A percentile compares a stretch with the other conserved stretches of the same genome.
Evolutionary conservation across 2,888 invertebrate species (phyloP).

Genomic region (Villa cingulata): DNA sequence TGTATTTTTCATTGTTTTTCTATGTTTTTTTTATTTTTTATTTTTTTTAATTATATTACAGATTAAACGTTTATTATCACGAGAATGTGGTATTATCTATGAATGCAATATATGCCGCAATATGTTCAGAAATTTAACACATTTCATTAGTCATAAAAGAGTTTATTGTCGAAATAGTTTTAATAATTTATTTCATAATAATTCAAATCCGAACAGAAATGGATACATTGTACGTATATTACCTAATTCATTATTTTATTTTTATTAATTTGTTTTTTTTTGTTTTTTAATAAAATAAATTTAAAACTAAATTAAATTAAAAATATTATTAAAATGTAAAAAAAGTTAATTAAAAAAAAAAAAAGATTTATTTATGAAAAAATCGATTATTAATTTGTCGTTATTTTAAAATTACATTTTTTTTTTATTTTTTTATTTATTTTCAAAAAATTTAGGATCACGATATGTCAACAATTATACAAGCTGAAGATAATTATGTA

Average conservation of each 20-base stretch:
- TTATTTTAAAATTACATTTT: too few relatives aligned
- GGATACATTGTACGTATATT: constrained; percentile 26
- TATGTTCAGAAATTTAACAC: constrained; percentile 73
- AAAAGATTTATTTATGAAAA: too few relatives aligned
- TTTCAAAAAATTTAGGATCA: constrained; percentile 32
- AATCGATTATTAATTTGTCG: too few relatives aligned
- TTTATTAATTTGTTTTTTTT: too few relatives aligned
- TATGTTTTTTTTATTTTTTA: background rate
- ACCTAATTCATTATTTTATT: too few relatives aligned
- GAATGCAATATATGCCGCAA: constrained; percentile 81
- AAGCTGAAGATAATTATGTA: constrained; percentile 36
- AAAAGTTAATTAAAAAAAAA: too few relatives aligned
- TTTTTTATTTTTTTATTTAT: constrained; percentile 1
- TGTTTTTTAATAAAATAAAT: too few relatives aligned
- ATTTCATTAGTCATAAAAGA: constrained; percentile 81
- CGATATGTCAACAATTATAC: constrained; percentile 40
- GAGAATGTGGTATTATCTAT: constrained; percentile 79
- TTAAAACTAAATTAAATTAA: too few relatives aligned
- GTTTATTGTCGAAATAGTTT: constrained; percentile 58
- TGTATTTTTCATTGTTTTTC: too few relatives aligned
- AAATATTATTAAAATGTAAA: too few relatives aligned
- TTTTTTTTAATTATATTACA: constrained; percentile 33
- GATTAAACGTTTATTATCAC: constrained; percentile 57
- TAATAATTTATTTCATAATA: constrained; percentile 35
- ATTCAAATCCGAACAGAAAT: constrained; percentile 38